Conservation (phyloP, 2,113 vertebrate species). For the Rostratula benghalensis region DNA sequence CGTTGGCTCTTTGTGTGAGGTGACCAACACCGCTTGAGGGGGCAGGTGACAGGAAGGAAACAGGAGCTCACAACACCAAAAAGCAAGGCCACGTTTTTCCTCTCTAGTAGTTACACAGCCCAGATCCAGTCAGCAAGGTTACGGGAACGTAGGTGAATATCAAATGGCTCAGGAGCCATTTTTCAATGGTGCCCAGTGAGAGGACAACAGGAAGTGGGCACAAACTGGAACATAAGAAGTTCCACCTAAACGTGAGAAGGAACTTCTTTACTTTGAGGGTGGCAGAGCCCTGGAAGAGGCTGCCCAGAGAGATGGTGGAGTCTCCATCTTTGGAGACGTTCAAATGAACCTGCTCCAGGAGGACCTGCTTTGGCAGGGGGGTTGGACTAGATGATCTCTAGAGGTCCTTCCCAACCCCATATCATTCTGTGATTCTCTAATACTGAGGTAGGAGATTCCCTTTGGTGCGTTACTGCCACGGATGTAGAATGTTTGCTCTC, state of each 20-base stretch:
- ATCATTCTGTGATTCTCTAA: background rate
- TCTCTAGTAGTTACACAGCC: background rate
- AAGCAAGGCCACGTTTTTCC: background rate
- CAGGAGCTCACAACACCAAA: fast-evolving
- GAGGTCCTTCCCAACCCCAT: no score
- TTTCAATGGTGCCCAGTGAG: no score
- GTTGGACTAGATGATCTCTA: no score
- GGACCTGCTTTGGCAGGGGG: no score
- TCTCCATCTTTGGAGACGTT: no score
- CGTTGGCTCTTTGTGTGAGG: background rate
- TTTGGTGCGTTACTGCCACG: background rate
- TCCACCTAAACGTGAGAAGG: no score
- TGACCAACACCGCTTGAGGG: background rate
- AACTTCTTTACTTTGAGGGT: no score
- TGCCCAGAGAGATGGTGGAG: no score
- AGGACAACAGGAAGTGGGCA: no score
- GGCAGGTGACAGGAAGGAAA: background rate
- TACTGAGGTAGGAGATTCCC: background rate
- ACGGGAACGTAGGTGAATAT: background rate
- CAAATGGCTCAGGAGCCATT: background rate
- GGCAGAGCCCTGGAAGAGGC: no score
- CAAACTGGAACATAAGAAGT: no score
- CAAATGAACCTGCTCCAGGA: no score
- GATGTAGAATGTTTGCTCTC: background rate
- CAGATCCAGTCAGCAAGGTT: background rate